Base-by-base conservation (phyloP, 2,888 invertebrate genomes). In the Trilocha varians region DNA sequence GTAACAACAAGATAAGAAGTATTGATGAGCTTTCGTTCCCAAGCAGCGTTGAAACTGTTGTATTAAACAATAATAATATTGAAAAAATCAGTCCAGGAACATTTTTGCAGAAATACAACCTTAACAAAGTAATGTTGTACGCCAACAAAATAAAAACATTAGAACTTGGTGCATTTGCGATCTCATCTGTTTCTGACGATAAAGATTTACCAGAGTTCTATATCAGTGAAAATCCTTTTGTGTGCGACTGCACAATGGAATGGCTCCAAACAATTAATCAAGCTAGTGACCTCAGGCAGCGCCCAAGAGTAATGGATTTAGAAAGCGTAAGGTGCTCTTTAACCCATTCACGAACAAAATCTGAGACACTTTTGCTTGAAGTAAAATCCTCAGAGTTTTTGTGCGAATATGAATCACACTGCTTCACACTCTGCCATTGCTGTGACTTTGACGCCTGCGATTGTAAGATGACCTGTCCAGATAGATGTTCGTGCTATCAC, bases 391-490 rank as follows among this genome's bases (percentile, higher is more conserved):
- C 91, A 48, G 91, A 94, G 77, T 94, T 94, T 78, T 87, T 95
- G 55, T 95, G 94, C 74, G 90, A 90, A 53, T 94, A 94, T 78
- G 90, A 91, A 62, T 90, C 91, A 48, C 93, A 94, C 74, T 95
- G 95, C 83, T 94, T 94, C 78, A 90, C 93, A 42, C 79, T 93
- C 49, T 95, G 96, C 76, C 93, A 94, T 78, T 96, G 95, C 82
- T 96, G 95, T 83, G 94, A 94, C 70, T 95, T 93, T 86, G 94
- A 94, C 75, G 93, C 93, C 49, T 96, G 95, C 82, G 95, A 96
- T 83, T 95, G 95, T 78, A 93, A 94, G 87, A 95, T 94, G 92
- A 93, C 93, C 58, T 96, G 95, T 74, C 95, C 95, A 52, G 89
- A 90, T 72, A 92, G 91, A 72, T 96, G 95, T 78, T 91, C 91